Conservation (phyloP, 2,797 vertebrate species). For the Molothrus aeneus region DNA sequence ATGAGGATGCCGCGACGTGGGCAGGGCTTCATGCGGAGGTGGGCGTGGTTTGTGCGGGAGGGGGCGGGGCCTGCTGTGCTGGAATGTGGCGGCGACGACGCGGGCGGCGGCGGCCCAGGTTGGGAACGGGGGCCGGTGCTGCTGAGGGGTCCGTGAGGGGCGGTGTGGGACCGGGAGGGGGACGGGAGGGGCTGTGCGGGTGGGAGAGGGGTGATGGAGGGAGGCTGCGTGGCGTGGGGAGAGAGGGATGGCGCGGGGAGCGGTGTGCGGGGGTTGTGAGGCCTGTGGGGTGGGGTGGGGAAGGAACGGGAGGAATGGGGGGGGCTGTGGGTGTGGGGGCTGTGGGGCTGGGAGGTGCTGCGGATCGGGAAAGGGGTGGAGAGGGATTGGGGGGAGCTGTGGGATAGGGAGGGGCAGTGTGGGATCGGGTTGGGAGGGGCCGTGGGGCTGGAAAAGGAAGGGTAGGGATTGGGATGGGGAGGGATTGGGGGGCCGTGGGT, state of each 20-base stretch:
- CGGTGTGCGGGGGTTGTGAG: neutral
- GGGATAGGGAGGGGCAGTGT: neutral
- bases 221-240: neutral
- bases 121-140: neutral
- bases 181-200: neutral
- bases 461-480: neutral
- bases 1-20: fast-evolving
- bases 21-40: fast-evolving
- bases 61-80: neutral
- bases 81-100: neutral
- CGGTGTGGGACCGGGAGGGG: no score
- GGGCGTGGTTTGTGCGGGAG: neutral
- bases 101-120: neutral
- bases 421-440: neutral
- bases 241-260: neutral
- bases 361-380: no score
- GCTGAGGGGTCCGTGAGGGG: neutral
- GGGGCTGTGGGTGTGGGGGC: no score
- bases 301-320: neutral
- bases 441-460: neutral
- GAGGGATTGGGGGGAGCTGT: neutral
- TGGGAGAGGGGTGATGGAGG: neutral
- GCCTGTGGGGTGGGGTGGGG: neutral
- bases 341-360: neutral
- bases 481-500: neutral